Base-by-base conservation (phyloP, 2,888 invertebrate genomes). In the Diloba caeruleocephala region DNA sequence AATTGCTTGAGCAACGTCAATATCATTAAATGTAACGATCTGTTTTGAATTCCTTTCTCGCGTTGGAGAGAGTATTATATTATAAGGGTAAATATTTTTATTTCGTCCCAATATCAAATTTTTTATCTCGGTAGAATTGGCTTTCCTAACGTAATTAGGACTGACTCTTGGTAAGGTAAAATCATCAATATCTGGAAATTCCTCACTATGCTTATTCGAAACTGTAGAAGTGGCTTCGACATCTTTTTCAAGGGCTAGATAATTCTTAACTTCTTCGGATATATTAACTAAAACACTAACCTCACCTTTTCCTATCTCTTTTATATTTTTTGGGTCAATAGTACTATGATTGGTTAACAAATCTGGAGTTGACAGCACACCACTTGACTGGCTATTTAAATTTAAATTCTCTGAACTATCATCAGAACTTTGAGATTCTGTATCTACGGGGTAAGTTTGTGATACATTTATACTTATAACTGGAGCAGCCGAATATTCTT, bases 391-490 rank as follows among this genome's bases (percentile, higher is more conserved):
- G 8, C 61, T 65, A 12, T 70, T 50, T 13, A 32, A 44, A 12
- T 50, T 45, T 29, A 52, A 50, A 26, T 60, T 72, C 26, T 91
- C 91, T 48, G 88, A 76, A 72, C 90, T 93, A 64, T 95, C 94
- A 59, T 94, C 94, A 12, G 95, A 94, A 68, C 82, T 87, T 70
- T 90, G 84, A 12, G 88, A 79, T 65, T 91, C 93, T 26, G 89
- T 85, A 54, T 92, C 92, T 6, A 78, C 79, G 15, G 88, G 76
- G 77, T 93, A 95, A 38, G 92, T 87, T 61, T 95, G 94, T 1
- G 94, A 94, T 64, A 95, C 95, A 70, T 95, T 95, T 46, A 95
- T 95, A 62, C 94, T 95, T 32, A 95, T 94, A 2, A 94, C 84
- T 29, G 94, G 91, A 9, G 93, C 81, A 36, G 85, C 78, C 59